Evolutionary conservation across 2,888 invertebrate species (phyloP).

Genomic region (Corythucha ciliata): DNA sequence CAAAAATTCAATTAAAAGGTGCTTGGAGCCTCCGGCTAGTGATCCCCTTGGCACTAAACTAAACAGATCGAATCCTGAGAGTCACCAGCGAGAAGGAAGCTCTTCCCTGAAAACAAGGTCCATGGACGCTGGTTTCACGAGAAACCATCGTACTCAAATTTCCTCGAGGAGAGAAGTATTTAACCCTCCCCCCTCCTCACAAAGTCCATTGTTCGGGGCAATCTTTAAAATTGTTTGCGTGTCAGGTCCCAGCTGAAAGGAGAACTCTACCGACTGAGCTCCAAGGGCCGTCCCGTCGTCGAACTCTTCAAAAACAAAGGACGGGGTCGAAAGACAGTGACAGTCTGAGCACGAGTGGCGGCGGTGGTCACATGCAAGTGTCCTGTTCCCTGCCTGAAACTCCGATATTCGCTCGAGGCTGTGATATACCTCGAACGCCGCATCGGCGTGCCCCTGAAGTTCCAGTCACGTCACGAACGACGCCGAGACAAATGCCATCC

Average conservation of each 20-base stretch:
- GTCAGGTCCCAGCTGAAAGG: constrained; percentile 45
- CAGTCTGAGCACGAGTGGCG: constrained; percentile 41
- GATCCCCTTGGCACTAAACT: constrained; percentile 34
- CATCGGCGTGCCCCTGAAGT: constrained; percentile 57
- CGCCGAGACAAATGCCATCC: constrained; percentile 29
- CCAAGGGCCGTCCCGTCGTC: constrained; percentile 47
- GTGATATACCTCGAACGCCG: constrained; percentile 74
- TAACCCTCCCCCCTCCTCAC: no score
- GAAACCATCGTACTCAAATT: constrained; percentile 40
- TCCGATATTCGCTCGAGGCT: constrained; percentile 74
- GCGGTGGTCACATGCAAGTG: constrained; percentile 57
- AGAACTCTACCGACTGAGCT: constrained; percentile 64
- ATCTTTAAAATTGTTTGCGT: no score
- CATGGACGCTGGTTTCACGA: constrained; percentile 69
- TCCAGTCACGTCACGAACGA: constrained; percentile 41
- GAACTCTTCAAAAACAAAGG: constrained; percentile 45
- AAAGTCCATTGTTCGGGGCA: no score
- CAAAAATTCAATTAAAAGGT: constrained; percentile 22
- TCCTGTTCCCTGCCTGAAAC: constrained; percentile 83
- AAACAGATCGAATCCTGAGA: constrained; percentile 48
- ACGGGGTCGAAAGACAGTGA: constrained; percentile 18
- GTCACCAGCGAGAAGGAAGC: constrained; percentile 43
- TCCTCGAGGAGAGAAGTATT: constrained; percentile 42
- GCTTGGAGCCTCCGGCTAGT: constrained; percentile 35
- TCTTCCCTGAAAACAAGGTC: constrained; percentile 70